Base-by-base conservation (phyloP, 2,888 invertebrate species). In the Resseliella maxima region DNA sequence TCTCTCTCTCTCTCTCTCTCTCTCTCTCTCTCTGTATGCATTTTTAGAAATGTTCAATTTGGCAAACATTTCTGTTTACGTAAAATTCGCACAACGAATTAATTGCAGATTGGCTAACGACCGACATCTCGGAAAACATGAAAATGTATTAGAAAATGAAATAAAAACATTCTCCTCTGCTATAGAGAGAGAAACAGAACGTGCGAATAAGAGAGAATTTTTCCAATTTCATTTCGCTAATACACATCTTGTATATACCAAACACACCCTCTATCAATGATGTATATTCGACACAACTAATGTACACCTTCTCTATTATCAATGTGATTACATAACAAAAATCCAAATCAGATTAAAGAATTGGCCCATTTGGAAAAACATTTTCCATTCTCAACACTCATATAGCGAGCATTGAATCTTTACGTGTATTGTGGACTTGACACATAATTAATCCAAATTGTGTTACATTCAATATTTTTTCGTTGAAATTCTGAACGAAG, bases 381-480 rank as follows among this genome's bases (percentile, higher is more conserved):
- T 50, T 50, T 50, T 18, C 46, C 46, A 50, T 50, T 41, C 41
- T 41, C 46, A 2, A 50, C 46, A 50, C 18, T 50, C 46, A 50
- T 50, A 50, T 50, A 2, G 46, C 46, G 8, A 8, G 8, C 12
- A 5, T 41, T 41, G 41, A 41, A 12, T 8, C n/a, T n/a, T n/a
- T n/a, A 12, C 41, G 41, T 21, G 50, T 21, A 50, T n/a, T n/a
- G n/a, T n/a, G n/a, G n/a, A 50, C 50, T 50, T 50, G 46, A 12
- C 59, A 59, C 59, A 72, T 18, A 72, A 72, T 72, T 72, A 31
- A 72, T 72, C 31, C 31, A 72, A 27, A 72, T 72, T 72, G 10
- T 59, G 59, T 24, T 12, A 27, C 72, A 72, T 31, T 72, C 31
- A 72, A 72, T 72, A 72, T 31, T 6, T 72, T 72, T 12, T 59